Base-by-base conservation (phyloP, 2,113 vertebrate species). In the Indicator indicator region DNA sequence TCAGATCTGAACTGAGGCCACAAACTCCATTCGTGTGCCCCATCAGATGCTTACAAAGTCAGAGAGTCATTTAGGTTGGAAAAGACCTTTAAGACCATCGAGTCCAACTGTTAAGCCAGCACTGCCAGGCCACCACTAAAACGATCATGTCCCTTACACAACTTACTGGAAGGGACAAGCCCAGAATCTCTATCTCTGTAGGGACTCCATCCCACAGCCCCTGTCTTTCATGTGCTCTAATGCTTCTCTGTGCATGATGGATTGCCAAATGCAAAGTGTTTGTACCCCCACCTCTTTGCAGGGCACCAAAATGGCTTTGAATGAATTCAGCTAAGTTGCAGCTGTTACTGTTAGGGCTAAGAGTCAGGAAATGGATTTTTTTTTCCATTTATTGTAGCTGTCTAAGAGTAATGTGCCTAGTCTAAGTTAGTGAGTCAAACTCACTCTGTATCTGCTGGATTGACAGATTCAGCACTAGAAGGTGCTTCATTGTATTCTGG, bases 381-480 rank as follows among this genome's bases (percentile, higher is more conserved):
- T 71, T 77, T 81, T 50, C 63, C 28, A 56, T 89, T 73, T 33
- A 36, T 48, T 78, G 4, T 60, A 9, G 36, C 64, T 68, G 33
- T 26, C 48, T 68, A 42, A 54, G 48, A 83, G 9, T 44, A 56
- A 71, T 15, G 30, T 67, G 9, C 38, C 44, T 56, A 18, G 70
- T 33, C 67, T 59, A 74, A 93, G 52, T 24, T 27, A 68, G 65
- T 67, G 65, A 75, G 80, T n/a, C 24, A 23, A 48, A 33, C 40
- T 91, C 54, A 23, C 28, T 60, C 27, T 36, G 16, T 58, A 79
- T 24, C 58, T 90, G 50, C 50, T 63, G 56, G 69, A 69, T 52
- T 78, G 80, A 60, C 52, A 86, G 86, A 56, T 68, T 93, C 80
- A 81, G 44, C 76, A 78, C 11, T 54, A 94, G 69, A 77, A 90